Percentiles rank a stretch among this genome's conserved stretches.
These are phyloP conservation scores for Umimayanthus kanabou DNA, from an alignment of 92 coral and sea anemone species.

Conservation along the genomic window DNA sequence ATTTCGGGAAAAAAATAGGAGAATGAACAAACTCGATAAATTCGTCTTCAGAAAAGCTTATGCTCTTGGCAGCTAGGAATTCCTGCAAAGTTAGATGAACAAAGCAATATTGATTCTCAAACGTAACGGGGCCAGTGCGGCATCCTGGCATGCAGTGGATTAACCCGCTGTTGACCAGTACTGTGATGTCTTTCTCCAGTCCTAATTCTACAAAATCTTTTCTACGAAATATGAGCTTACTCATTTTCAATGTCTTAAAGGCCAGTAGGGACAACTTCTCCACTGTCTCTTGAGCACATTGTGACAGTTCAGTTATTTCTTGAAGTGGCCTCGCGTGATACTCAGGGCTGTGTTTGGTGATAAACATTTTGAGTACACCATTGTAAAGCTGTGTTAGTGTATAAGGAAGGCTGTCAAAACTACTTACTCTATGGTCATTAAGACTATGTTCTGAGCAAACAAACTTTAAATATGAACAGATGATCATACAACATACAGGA, in stretches of 20 bases:
- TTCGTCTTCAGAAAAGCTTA: slow-evolving; percentile 26
- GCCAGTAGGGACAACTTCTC: slow-evolving; percentile 13
- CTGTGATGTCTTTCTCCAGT: slow-evolving; percentile 41
- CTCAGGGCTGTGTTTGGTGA: slow-evolving; percentile 17
- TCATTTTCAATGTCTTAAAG: not conserved
- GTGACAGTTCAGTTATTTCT: not conserved
- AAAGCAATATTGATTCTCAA: slow-evolving; percentile 40
- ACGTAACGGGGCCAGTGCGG: slow-evolving; percentile 36
- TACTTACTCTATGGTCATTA: not conserved
- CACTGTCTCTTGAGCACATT: not conserved
- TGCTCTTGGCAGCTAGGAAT: slow-evolving; percentile 54
- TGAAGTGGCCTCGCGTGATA: not conserved
- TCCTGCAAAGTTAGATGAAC: slow-evolving; percentile 57
- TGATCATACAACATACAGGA: slow-evolving; percentile 51
- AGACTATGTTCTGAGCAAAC: not conserved
- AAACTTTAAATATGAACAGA: slow-evolving; percentile 43
- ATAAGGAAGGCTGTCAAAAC: slow-evolving; percentile 11
- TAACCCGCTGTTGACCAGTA: slow-evolving; percentile 50
- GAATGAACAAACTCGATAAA: slow-evolving; percentile 42
- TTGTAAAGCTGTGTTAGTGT: slow-evolving; percentile 21
- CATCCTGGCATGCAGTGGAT: slow-evolving; percentile 20
- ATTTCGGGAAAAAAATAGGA: slow-evolving; percentile 18
- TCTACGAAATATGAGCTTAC: slow-evolving; percentile 3
- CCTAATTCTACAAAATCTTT: slow-evolving; percentile 26
- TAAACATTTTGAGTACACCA: slow-evolving; percentile 26